A percentile compares a stretch with the other conserved stretches of the same genome.
Evolutionary conservation across 2,888 invertebrate species (phyloP).

Genomic region (Tenthredo scrophulariae): DNA sequence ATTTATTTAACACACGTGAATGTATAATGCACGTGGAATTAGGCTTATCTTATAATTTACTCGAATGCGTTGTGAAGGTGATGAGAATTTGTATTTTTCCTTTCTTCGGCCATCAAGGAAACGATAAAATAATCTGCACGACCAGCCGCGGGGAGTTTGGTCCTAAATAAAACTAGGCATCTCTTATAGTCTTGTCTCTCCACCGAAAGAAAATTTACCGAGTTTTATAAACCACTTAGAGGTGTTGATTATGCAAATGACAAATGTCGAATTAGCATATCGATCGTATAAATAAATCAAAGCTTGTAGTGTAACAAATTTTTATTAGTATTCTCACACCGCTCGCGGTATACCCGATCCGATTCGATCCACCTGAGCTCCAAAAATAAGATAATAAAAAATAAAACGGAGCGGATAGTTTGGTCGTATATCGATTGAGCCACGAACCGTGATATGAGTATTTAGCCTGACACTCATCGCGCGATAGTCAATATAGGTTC

Average conservation of each 20-base stretch:
- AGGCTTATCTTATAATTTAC: background rate
- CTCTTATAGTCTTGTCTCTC: background rate
- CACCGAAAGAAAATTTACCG: background rate
- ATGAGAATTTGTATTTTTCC: background rate
- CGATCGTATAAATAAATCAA: conserved; percentile 70
- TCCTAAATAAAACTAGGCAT: background rate
- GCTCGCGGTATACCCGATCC: background rate
- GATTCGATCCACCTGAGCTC: conserved; percentile 1
- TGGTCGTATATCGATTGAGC: conserved; percentile 5
- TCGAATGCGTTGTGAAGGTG: background rate
- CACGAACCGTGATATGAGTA: conserved; percentile 15
- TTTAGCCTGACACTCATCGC: background rate
- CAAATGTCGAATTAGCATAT: conserved; percentile 71
- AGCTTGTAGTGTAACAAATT: conserved; percentile 43
- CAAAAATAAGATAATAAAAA: background rate
- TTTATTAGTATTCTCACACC: background rate
- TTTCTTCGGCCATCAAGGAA: background rate
- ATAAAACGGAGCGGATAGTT: background rate
- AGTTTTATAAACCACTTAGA: background rate
- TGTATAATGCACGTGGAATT: background rate
- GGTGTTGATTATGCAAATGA: conserved; percentile 70
- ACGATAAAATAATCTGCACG: background rate
- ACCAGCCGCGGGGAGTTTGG: background rate
- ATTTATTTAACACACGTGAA: background rate
- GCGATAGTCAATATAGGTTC: conserved; percentile 15